Evolutionary conservation across 2,113 vertebrate genomes (phyloP), one percentile per base, ranked within the genome.

Genomic region (Calyptommatus sinebrachiatus): DNA sequence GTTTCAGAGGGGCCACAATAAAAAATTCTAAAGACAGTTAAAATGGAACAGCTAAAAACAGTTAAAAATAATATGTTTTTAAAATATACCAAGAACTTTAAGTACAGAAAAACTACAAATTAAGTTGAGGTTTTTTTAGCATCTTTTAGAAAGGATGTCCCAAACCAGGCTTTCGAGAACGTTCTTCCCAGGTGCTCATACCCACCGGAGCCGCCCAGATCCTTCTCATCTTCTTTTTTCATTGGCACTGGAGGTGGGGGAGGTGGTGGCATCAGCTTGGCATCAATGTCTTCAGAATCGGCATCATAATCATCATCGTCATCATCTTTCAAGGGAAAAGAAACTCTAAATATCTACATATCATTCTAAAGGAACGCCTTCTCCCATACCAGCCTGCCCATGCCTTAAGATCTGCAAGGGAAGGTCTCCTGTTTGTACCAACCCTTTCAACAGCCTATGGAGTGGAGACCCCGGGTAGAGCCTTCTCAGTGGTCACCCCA

Each of bases 221-320:
- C 90, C 50, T 95, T 91, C 3, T 96, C 94, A 46, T 98, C 98
- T 10, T 99, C 98, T 92, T 97, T 99, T 89, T 97, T 99, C 11
- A 83, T 67, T 61, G 95, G 89, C 79, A 94, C 93, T 71, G 87
- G 95, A 8, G 97, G 98, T 1, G 98, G 98, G 10, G 98, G 98
- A 1, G 98, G 98, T 0, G 98, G 98, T 0, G 98, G 97, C 98
- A 99, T 99, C 67, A 99, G 91, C 89, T 99, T 99, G 72, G 97
- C 96, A 89, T 99, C 98, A 68, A 98, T 97, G 83, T 99, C 98
- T 91, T 99, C 97, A 87, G 95, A 97, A 90, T 99, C 98, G 1
- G 98, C 98, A 92, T 99, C 98, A 11, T 99, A 99, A 88, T 99
- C 98, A 76, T 99, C 98, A 18, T 99, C 98, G 84, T 98, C 97